Evolutionary conservation across 2,113 vertebrate species (phyloP).

Genomic region (Carettochelys insculpta): DNA sequence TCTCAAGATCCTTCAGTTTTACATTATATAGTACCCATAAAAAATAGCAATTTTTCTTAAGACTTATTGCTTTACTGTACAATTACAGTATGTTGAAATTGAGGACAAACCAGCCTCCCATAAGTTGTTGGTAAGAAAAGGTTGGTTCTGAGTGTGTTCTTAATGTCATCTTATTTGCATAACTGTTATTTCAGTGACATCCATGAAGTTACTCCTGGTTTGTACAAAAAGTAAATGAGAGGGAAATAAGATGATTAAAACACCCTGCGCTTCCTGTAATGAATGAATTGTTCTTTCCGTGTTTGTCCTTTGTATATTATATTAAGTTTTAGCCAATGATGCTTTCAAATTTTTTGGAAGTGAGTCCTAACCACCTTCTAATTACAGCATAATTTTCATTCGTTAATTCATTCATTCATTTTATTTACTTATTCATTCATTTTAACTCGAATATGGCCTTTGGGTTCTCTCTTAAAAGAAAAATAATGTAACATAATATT

Average conservation of each 20-base stretch:
- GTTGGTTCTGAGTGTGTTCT: not conserved
- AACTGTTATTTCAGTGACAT: not conserved
- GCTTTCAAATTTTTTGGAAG: not conserved
- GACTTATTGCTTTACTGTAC: not conserved
- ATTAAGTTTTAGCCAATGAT: not conserved
- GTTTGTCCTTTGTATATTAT: not conserved
- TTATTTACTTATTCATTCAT: not conserved
- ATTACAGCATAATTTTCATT: not conserved
- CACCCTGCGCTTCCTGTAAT: not conserved
- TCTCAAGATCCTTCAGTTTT: not conserved
- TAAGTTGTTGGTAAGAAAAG: not conserved
- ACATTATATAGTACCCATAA: not conserved
- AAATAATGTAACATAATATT: not conserved
- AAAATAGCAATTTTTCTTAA: not conserved
- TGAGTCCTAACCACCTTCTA: not conserved
- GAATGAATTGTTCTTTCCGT: not conserved
- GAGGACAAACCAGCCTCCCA: not conserved
- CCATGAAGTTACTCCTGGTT: not conserved
- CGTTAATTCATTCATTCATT: not conserved
- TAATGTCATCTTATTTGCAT: not conserved
- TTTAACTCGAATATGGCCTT: not conserved
- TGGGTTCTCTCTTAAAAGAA: not conserved
- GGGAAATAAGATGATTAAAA: not conserved
- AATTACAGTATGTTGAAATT: not conserved
- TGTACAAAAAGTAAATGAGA: not conserved